phyloP scores from a whole-genome alignment of 2,888 invertebrate species.

The Eilema griseolum region DNA sequence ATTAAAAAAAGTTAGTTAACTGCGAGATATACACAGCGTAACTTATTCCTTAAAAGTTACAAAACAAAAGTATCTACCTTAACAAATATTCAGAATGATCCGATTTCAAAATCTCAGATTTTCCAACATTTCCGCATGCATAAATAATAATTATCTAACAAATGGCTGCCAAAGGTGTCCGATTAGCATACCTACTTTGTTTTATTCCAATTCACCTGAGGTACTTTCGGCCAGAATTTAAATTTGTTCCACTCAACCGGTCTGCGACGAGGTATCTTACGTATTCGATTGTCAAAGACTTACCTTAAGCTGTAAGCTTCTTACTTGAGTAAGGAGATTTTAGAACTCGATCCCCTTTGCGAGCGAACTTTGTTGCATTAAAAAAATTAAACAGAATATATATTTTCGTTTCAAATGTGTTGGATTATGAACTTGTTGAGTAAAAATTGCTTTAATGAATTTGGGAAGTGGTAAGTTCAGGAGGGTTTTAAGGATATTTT shows the following conservation, averaged over 20 bases:
- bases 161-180: constrained; percentile 44
- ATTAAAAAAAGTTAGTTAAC: too few species aligned
- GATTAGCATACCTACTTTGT: constrained; percentile 50
- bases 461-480: constrained; percentile 14
- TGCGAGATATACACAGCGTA: not conserved
- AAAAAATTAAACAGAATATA: constrained; percentile 69
- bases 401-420: constrained; percentile 46
- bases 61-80: not conserved
- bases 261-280: constrained; percentile 65
- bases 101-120: not conserved
- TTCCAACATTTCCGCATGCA: constrained; percentile 31
- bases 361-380: constrained; percentile 73
- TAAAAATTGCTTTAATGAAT: constrained; percentile 36
- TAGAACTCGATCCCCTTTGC: constrained; percentile 65
- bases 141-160: constrained; percentile 44
- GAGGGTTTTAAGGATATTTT: not conserved
- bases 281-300: constrained; percentile 83
- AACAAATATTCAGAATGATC: not conserved
- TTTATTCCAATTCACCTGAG: constrained; percentile 43
- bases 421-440: constrained; percentile 35
- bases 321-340: constrained; percentile 83
- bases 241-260: constrained; percentile 49
- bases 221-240: constrained; percentile 52
- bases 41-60: not conserved
- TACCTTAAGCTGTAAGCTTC: constrained; percentile 75